Evolutionary conservation across 2,113 vertebrate genomes (phyloP).

Genomic region (Pycnonotus jocosus): DNA sequence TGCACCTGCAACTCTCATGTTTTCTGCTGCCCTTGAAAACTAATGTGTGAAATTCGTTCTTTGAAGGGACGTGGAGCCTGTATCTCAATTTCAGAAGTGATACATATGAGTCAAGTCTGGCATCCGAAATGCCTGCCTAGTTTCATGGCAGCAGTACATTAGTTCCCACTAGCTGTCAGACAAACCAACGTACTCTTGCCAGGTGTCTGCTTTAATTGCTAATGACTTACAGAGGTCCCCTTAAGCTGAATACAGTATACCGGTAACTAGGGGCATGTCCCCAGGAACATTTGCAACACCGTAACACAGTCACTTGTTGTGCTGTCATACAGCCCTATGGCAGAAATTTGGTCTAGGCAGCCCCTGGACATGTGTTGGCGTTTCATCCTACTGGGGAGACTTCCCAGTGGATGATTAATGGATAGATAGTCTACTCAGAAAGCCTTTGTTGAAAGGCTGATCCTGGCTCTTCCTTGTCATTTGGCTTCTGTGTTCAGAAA

Average conservation of each 20-base stretch:
- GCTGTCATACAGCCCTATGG: background rate
- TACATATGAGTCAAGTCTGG: background rate
- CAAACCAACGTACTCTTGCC: background rate
- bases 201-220: background rate
- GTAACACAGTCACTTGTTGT: background rate
- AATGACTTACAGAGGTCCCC: background rate
- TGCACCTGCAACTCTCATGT: fast-evolving
- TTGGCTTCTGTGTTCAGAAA: background rate
- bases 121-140: background rate
- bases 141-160: background rate
- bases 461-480: fast-evolving
- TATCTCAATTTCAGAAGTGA: background rate
- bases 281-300: background rate
- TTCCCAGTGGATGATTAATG: background rate
- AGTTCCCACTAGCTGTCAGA: background rate
- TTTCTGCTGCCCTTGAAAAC: background rate
- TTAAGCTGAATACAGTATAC: background rate
- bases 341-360: background rate
- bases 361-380: background rate
- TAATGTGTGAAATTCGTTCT: background rate
- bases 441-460: background rate
- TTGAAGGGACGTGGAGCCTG: background rate
- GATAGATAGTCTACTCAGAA: background rate
- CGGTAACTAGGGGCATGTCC: background rate
- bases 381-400: background rate